These are phyloP conservation scores for Madoqua kirkii DNA, from an alignment of 2,113 vertebrate genomes.

Conservation along the genomic window DNA sequence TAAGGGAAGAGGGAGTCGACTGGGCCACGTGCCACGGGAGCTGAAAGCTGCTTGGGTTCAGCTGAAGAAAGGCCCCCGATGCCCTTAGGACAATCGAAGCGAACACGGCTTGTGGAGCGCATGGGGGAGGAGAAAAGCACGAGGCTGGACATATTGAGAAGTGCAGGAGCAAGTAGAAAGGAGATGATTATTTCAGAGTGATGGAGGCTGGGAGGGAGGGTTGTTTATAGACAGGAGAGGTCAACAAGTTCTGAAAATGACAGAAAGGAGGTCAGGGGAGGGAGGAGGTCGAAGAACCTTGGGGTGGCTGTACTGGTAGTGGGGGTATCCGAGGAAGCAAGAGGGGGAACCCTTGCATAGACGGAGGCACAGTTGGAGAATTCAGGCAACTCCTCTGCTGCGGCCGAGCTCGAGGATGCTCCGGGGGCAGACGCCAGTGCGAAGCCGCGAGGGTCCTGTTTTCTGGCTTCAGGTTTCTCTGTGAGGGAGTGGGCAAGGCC, in stretches of 20 bases:
- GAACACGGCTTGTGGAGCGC: not conserved
- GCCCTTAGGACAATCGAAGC: not conserved
- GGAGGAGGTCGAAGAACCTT: not conserved
- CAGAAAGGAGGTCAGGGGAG: not conserved
- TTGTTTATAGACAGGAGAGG: not conserved
- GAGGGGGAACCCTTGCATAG: not conserved
- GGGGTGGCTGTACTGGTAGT: not conserved
- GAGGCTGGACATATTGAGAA: not conserved
- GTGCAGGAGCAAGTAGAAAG: not conserved
- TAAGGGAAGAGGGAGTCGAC: not conserved
- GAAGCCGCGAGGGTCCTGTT: slow-evolving; percentile 13
- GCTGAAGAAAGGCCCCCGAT: not conserved
- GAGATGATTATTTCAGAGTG: not conserved
- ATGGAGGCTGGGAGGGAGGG: not conserved
- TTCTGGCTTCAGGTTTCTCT: slow-evolving; percentile 56
- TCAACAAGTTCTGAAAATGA: not conserved
- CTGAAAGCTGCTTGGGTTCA: not conserved
- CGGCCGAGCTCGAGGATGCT: not conserved
- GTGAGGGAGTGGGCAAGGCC: slow-evolving; percentile 47
- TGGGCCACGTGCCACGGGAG: no score
- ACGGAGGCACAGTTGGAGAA: not conserved
- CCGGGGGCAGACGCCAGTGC: not conserved
- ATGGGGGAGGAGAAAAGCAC: not conserved
- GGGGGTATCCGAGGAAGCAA: not conserved
- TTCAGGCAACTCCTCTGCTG: not conserved